Conservation (phyloP, 1,140 invertebrate genomes). For the Cecropterus lyciades region DNA sequence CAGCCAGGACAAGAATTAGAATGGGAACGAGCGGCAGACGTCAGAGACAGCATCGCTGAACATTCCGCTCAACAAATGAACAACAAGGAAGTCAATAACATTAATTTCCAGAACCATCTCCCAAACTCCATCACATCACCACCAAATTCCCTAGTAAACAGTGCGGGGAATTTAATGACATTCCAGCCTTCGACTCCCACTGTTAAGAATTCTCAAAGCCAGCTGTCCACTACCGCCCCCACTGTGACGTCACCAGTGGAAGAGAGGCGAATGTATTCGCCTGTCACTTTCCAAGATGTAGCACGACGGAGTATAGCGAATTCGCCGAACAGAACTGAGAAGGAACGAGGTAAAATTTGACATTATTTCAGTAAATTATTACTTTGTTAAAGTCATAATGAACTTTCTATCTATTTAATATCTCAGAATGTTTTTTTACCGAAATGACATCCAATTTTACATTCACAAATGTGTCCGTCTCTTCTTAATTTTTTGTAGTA, state of each 20-base stretch:
- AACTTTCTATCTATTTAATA: no score
- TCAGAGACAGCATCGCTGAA: conserved; percentile 73
- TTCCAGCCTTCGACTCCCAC: conserved; percentile 47
- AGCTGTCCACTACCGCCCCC: conserved; percentile 51
- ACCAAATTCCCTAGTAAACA: conserved; percentile 53
- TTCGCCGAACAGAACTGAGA: conserved; percentile 86
- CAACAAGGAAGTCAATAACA: conserved; percentile 81
- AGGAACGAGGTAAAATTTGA: conserved; percentile 57
- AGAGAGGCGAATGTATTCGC: conserved; percentile 90
- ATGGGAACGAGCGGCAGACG: conserved; percentile 72
- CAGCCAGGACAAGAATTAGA: conserved; percentile 69
- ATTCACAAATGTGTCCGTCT: no score
- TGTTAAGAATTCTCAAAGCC: conserved; percentile 33
- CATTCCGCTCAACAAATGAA: conserved; percentile 63
- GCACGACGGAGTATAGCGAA: conserved; percentile 89
- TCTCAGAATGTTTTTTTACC: no score
- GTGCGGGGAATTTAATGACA: conserved; percentile 47
- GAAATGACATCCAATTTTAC: no score
- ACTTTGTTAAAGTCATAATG: not conserved
- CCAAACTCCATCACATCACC: conserved; percentile 54
- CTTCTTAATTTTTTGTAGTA: no score
- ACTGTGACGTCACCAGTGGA: conserved; percentile 76
- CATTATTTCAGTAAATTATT: no score
- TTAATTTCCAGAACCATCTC: conserved; percentile 34
- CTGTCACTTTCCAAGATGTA: conserved; percentile 93